Evolutionary conservation across 2,797 vertebrate genomes (phyloP).

Genomic region (Zenarchopterus dispar): DNA sequence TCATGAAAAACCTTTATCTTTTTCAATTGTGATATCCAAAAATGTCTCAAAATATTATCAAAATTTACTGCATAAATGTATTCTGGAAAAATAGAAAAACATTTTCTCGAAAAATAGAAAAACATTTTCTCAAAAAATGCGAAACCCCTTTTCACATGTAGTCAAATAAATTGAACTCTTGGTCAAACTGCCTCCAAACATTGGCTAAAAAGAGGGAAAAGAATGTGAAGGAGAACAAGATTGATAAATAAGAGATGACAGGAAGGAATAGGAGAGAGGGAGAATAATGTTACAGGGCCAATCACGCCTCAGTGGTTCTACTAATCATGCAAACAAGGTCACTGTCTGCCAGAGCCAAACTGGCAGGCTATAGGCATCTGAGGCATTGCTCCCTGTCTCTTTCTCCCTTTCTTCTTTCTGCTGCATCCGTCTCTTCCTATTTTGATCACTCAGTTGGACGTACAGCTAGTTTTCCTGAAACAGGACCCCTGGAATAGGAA

Average conservation of each 20-base stretch:
- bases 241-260: constrained; percentile 76
- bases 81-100: no score
- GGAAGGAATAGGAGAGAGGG: constrained; percentile 52
- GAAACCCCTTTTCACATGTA: constrained; percentile 19
- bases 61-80: no score
- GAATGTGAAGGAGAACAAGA: constrained; percentile 57
- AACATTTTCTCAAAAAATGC: neutral
- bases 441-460: constrained; percentile 50
- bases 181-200: constrained; percentile 36
- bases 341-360: constrained; percentile 74
- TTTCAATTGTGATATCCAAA: neutral
- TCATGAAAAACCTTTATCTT: no score
- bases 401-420: constrained; percentile 17
- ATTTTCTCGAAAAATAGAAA: neutral
- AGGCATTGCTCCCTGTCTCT: constrained; percentile 42
- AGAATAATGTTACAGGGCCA: constrained; percentile 71
- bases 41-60: neutral
- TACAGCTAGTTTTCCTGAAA: constrained; percentile 43
- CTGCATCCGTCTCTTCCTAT: constrained; percentile 49
- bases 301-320: constrained; percentile 76
- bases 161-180: constrained; percentile 29
- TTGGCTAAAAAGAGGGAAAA: constrained; percentile 35
- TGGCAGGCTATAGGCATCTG: constrained; percentile 63
- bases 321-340: constrained; percentile 83
- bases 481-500: constrained; percentile 10